Percentiles rank a stretch among this genome's conserved stretches.
Evolutionary conservation across 2,888 invertebrate genomes (phyloP).

Genomic region (Ceraclea dissimilis): DNA sequence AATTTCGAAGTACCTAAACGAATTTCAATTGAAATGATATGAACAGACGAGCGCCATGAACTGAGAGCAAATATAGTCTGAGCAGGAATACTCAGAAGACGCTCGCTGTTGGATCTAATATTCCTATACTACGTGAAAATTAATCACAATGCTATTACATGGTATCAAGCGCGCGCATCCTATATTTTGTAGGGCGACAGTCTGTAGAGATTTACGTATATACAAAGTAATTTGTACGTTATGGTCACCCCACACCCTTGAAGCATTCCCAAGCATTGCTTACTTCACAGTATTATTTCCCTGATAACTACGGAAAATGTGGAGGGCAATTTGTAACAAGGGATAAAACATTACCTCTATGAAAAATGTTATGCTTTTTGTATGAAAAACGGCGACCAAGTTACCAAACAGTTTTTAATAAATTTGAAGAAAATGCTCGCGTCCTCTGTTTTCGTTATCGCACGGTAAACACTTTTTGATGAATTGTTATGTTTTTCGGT

Average conservation of each 20-base stretch:
- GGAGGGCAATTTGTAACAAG: neutral
- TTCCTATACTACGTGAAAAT: no score
- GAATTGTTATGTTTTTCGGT: slow-evolving; percentile 5
- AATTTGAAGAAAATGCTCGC: neutral
- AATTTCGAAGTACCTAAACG: no score
- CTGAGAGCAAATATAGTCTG: no score
- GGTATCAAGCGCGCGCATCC: no score
- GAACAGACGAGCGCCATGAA: no score
- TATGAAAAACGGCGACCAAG: neutral
- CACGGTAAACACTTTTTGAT: slow-evolving; percentile 13
- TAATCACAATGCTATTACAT: no score
- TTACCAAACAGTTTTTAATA: neutral
- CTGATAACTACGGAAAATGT: neutral
- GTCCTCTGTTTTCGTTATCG: neutral
- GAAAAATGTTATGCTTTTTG: neutral
- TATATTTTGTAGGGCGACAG: no score
- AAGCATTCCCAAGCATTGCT: neutral
- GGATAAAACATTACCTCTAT: neutral
- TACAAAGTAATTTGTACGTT: no score
- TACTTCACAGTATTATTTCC: neutral
- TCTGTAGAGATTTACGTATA: no score
- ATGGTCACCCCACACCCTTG: neutral
- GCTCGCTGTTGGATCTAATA: no score
- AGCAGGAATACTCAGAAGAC: no score
- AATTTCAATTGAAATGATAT: no score